phyloP scores from a whole-genome alignment of 2,113 vertebrate genomes.

The Bubalus kerabau region DNA sequence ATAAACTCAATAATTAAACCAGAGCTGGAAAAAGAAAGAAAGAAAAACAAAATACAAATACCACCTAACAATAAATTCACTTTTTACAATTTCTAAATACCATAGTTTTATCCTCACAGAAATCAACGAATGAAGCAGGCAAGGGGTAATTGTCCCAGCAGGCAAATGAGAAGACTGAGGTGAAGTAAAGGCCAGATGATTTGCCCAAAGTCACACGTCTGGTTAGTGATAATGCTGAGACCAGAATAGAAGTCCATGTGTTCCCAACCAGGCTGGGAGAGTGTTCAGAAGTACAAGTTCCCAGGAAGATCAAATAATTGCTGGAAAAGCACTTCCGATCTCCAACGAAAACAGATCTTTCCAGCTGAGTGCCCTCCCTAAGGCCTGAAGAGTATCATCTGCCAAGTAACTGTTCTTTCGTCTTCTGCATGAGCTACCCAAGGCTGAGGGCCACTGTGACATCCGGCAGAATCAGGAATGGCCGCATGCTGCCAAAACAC shows the following conservation, averaged over 20 bases:
- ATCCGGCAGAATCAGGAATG: neutral
- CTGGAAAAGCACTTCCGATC: conserved; percentile 65
- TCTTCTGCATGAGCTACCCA: conserved; percentile 6
- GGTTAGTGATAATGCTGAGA: neutral
- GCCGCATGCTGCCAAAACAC: neutral
- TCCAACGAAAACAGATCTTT: conserved; percentile 52
- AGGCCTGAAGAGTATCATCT: conserved; percentile 37
- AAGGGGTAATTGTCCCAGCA: neutral
- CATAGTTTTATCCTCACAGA: conserved; percentile 13
- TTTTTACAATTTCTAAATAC: neutral
- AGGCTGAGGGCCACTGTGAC: neutral
- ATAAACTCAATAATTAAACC: neutral
- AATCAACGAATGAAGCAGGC: neutral
- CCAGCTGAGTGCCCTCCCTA: conserved; percentile 61
- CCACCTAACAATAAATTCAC: neutral
- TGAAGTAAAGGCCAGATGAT: neutral
- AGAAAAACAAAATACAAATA: neutral
- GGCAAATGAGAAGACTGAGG: neutral
- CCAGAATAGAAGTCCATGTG: conserved; percentile 14
- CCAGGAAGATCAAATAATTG: conserved; percentile 69
- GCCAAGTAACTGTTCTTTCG: conserved; percentile 44
- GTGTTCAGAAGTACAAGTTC: conserved; percentile 32
- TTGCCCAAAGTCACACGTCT: neutral
- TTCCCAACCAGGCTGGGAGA: conserved; percentile 32
- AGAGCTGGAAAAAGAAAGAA: neutral